Evolutionary conservation across 2,888 invertebrate species (phyloP).

Genomic region (Drosophila sordidula): DNA sequence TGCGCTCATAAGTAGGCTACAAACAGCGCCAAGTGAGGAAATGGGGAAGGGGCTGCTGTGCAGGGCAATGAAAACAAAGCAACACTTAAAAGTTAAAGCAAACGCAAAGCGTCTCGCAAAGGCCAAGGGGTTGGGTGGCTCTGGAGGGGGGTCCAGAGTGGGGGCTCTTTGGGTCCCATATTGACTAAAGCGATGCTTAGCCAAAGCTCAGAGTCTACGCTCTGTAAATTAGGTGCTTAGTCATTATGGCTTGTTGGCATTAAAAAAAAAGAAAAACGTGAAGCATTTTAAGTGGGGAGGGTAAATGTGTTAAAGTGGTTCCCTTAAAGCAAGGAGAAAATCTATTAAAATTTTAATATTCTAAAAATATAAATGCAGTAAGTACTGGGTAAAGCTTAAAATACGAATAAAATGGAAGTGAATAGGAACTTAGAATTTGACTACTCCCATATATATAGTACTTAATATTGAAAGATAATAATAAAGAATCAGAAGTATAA

Average conservation of each 20-base stretch:
- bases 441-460: too few relatives aligned
- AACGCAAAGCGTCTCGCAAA: conserved; percentile 51
- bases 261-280: conserved; percentile 16
- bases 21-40: conserved; percentile 30
- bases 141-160: not conserved
- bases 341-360: too few relatives aligned
- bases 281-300: conserved; percentile 2
- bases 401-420: too few relatives aligned
- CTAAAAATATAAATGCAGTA: too few relatives aligned
- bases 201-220: conserved; percentile 20
- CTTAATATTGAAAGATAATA: too few relatives aligned
- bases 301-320: not conserved
- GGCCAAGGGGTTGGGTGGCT: conserved; percentile 9
- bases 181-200: conserved; percentile 44
- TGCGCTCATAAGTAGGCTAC: conserved; percentile 58
- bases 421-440: too few relatives aligned
- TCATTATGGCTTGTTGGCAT: conserved; percentile 57
- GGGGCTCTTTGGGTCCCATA: conserved; percentile 29
- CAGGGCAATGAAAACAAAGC: conserved; percentile 67
- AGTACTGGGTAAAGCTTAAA: too few relatives aligned
- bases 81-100: conserved; percentile 73
- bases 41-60: not conserved
- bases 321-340: not conserved
- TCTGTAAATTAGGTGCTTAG: conserved; percentile 59
- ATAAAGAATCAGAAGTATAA: too few relatives aligned